Base-by-base conservation (phyloP, 2,797 vertebrate species). In the Synaphobranchus kaupii region DNA sequence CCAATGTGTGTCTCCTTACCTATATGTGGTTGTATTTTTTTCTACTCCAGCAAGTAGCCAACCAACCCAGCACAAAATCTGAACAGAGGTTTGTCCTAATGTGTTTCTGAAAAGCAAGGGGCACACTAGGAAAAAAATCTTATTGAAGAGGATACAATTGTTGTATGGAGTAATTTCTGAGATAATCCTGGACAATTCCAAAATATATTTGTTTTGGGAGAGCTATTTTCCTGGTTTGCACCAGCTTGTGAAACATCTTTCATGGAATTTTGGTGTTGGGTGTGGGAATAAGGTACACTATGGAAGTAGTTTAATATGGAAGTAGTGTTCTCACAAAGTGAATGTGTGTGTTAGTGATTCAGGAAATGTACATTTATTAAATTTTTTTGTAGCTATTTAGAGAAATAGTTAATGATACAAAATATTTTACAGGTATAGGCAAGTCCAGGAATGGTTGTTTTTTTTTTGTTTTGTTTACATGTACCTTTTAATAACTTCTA, bases 351-450 rank as follows among this genome's bases (percentile, higher is more conserved):
- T 73, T 13, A 34, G 44, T 48, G 8, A 50, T 50, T 22, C 47
- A 81, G 20, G 7, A 25, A 50, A 80, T 80, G 76, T 44, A 44
- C 20, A 47, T 50, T 50, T 50, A 25, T 25, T 48, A 22, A 50
- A 10, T 34, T 78, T 50, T 50, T 48, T 22, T 50, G 47, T n/a
- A 12, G 20, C 7, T 81, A 5, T 81, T 78, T 25, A 47, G 73
- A 47, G 73, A 47, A 78, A 81, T 13, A 81, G 76, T 47, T 80
- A 50, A 81, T n/a, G 47, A 81, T 50, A 12, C 22, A 81, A 81
- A 10, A 81, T 50, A 81, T 81, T 81, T 81, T 81, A 25, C 78
- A 81, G 47, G 78, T 48, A 47, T 81, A 50, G 25, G 78, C 78
- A 81, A 9, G 78, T n/a, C 78, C 25, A n/a, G 78, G 47, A 81